phyloP scores from a whole-genome alignment of 2,888 invertebrate species.

The Torymus texanus region DNA sequence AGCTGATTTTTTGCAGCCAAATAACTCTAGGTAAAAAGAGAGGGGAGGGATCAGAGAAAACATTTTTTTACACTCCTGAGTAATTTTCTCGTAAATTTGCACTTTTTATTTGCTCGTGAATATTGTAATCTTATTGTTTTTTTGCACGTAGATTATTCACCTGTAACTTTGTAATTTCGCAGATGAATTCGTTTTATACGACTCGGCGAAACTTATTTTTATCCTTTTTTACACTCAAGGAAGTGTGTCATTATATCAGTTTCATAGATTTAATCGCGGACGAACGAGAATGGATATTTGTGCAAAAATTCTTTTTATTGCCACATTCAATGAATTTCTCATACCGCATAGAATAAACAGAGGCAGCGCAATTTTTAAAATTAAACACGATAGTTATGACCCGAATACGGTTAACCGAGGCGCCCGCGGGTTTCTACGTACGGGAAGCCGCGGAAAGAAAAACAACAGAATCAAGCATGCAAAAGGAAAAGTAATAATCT shows the following conservation, averaged over 20 bases:
- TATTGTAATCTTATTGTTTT: neutral
- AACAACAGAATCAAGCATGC: too few species aligned
- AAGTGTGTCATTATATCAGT: too few species aligned
- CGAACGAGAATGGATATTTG: too few species aligned
- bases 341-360: neutral
- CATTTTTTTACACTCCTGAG: constrained; percentile 11
- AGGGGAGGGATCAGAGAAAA: neutral
- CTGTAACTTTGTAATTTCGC: too few species aligned
- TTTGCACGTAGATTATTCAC: neutral
- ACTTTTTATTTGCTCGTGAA: constrained; percentile 2
- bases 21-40: neutral
- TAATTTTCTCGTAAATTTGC: constrained; percentile 31
- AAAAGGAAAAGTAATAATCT: constrained; percentile 30
- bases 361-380: constrained; percentile 2
- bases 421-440: neutral
- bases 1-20: constrained; percentile 43
- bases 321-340: too few species aligned
- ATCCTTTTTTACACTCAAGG: too few species aligned
- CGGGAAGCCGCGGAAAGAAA: neutral
- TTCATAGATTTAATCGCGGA: too few species aligned
- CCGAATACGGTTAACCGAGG: constrained; percentile 18
- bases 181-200: too few species aligned
- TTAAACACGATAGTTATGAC: constrained; percentile 21
- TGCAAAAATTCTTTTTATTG: too few species aligned
- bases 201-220: too few species aligned